Percentiles rank a stretch among this genome's conserved stretches.
Conservation (phyloP, 2,888 invertebrate genomes). For the Galeruca laticollis region DNA sequence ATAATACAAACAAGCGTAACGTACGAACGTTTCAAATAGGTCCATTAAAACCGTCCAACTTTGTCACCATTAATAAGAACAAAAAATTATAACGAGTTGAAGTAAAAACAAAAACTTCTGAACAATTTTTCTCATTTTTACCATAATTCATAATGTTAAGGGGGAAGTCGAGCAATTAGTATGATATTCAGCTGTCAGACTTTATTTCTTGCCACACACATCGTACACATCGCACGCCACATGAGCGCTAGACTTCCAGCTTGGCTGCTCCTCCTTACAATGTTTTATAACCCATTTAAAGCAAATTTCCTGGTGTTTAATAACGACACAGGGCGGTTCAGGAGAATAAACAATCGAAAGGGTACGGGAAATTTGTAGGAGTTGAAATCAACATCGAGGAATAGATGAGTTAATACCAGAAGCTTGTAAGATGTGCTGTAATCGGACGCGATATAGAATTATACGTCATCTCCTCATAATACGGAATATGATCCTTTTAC, state of each 20-base stretch:
- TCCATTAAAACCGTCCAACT: conserved; percentile 5
- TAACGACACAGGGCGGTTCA: conserved; percentile 11
- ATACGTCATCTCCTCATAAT: too few species aligned
- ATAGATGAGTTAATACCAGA: neutral
- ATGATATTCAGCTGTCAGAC: conserved; percentile 62
- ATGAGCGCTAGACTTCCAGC: conserved; percentile 48
- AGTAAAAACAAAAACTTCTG: conserved; percentile 53
- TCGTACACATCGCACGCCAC: conserved; percentile 48
- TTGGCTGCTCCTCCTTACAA: conserved; percentile 40
- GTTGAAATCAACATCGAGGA: neutral
- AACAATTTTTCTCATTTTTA: conserved; percentile 57
- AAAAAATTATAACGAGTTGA: conserved; percentile 33
- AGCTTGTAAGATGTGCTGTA: neutral
- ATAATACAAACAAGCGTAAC: neutral
- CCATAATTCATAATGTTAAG: conserved; percentile 58
- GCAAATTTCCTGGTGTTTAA: conserved; percentile 47
- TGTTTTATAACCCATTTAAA: conserved; percentile 53
- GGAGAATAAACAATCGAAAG: conserved; percentile 14
- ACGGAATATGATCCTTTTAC: too few species aligned
- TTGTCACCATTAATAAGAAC: conserved; percentile 36
- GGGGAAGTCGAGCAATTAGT: conserved; percentile 64
- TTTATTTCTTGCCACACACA: conserved; percentile 61
- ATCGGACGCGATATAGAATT: neutral
- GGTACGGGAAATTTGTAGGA: conserved; percentile 15
- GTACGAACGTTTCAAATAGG: conserved; percentile 1